A percentile compares a stretch with the other conserved stretches of the same genome.
phyloP scores from a whole-genome alignment of 2,797 vertebrate genomes.

The Naso thynnoides region DNA sequence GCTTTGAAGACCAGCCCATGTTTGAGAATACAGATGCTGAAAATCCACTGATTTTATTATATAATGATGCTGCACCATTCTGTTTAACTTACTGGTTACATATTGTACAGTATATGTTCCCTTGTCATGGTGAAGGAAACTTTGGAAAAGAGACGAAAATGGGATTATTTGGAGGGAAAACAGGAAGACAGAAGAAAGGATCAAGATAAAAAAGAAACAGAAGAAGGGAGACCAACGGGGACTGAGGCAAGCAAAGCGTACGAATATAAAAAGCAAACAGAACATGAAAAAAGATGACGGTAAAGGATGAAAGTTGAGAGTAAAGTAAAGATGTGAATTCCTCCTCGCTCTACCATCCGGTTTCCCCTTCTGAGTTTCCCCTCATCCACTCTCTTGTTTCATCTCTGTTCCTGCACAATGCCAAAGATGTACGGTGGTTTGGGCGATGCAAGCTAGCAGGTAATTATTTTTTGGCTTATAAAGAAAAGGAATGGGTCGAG shows the following conservation, averaged over 20 bases:
- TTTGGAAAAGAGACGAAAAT: constrained; percentile 4
- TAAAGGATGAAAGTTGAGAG: constrained; percentile 49
- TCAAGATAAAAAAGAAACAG: constrained; percentile 13
- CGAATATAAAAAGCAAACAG: constrained; percentile 53
- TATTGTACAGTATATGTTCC: background rate
- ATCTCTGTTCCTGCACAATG: constrained; percentile 30
- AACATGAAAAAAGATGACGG: constrained; percentile 38
- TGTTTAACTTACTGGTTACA: background rate
- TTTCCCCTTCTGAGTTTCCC: constrained; percentile 27
- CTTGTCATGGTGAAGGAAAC: background rate
- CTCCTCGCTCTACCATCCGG: constrained; percentile 26
- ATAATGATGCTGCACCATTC: background rate
- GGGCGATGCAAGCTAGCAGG: constrained; percentile 10
- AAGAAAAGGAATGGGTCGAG: constrained; percentile 12
- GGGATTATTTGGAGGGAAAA: constrained; percentile 4
- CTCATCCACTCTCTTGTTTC: constrained; percentile 40
- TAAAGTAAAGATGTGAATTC: constrained; percentile 50
- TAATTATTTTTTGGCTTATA: constrained; percentile 51
- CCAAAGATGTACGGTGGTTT: constrained; percentile 1
- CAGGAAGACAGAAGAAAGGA: constrained; percentile 9
- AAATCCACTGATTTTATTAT: background rate
- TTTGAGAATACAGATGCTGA: no score
- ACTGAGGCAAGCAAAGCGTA: constrained; percentile 30
- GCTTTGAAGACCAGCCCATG: background rate
- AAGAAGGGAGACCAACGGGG: constrained; percentile 38